Conservation (phyloP, 2,113 vertebrate species). For the Pseudopipra pipra region DNA sequence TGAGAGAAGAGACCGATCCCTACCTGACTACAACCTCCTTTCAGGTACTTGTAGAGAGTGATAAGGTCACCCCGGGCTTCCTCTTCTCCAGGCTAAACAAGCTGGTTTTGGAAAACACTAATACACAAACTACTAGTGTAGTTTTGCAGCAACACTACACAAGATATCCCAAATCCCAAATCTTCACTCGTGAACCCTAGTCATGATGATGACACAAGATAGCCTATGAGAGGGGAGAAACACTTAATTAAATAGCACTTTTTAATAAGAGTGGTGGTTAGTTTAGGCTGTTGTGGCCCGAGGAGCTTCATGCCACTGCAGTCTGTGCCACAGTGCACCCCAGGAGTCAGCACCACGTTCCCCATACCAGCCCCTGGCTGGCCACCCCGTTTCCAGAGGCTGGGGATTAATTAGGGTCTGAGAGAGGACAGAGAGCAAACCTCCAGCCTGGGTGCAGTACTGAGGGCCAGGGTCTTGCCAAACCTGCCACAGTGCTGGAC, state of each 20-base stretch:
- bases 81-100: neutral
- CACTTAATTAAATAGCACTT: fast-evolving
- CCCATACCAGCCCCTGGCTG: no score
- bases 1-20: neutral
- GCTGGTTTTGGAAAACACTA: neutral
- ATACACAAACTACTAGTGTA: neutral
- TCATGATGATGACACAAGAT: no score
- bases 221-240: neutral
- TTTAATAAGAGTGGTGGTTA: neutral
- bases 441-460: no score
- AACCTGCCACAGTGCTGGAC: fast-evolving
- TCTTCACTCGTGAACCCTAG: no score
- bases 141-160: neutral
- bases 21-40: neutral
- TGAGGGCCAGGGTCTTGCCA: neutral
- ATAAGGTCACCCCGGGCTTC: neutral
- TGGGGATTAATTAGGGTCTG: neutral
- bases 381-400: neutral
- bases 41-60: neutral
- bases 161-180: no score
- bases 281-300: neutral
- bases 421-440: neutral
- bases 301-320: fast-evolving
- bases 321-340: fast-evolving
- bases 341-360: fast-evolving